Conservation (phyloP, 1,140 invertebrate species). For the Melitaea cinxia region DNA sequence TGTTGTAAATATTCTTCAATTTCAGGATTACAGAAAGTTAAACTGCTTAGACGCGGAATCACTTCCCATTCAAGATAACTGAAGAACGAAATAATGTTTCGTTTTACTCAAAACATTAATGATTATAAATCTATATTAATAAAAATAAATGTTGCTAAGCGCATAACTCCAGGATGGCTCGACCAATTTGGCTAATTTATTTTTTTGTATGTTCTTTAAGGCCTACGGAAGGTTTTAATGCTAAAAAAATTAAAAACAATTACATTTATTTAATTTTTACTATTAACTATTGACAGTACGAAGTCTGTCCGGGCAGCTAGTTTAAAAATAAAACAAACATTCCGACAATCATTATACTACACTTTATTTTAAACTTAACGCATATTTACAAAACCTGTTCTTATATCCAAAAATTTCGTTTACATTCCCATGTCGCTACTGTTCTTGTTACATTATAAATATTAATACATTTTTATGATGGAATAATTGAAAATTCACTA, state of each 20-base stretch:
- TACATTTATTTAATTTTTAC: no score
- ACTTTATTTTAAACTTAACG: conserved; percentile 73
- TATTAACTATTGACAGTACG: no score
- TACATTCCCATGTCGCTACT: conserved; percentile 31
- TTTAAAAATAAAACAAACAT: conserved; percentile 54
- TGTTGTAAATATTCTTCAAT: conserved; percentile 8
- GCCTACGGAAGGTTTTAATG: no score
- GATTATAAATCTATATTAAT: no score
- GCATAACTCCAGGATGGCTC: no score
- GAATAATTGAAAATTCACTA: conserved; percentile 32
- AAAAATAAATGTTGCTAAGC: no score
- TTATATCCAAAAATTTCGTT: conserved; percentile 41
- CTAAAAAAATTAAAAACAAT: no score
- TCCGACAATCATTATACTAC: conserved; percentile 74
- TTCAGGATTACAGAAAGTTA: conserved; percentile 53
- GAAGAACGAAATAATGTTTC: not conserved
- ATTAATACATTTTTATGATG: conserved; percentile 47
- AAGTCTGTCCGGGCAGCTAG: no score
- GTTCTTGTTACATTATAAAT: conserved; percentile 31
- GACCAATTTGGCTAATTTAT: no score
- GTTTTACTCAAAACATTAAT: no score
- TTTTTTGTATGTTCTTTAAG: no score
- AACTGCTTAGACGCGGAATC: conserved; percentile 41
- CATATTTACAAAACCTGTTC: conserved; percentile 73
- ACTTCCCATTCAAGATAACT: conserved; percentile 42